These are phyloP conservation scores for Epinephelus fuscoguttatus DNA, from an alignment of 2,113 vertebrate species.

Conservation along the genomic window DNA sequence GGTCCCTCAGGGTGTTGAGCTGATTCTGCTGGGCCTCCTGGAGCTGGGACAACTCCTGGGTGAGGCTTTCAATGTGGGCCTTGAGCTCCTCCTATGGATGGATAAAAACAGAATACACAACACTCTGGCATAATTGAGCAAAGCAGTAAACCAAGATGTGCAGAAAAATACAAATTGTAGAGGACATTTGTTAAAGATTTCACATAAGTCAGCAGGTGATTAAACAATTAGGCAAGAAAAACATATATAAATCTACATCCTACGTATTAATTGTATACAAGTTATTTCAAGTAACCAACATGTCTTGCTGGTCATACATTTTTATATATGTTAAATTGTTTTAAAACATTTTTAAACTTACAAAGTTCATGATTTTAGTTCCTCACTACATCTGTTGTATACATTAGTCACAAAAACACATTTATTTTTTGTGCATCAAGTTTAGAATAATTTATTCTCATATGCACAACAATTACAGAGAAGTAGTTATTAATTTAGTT, in stretches of 20 bases:
- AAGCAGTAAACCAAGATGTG: not conserved
- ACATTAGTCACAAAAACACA: too few relatives aligned
- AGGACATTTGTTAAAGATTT: too few relatives aligned
- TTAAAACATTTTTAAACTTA: not conserved
- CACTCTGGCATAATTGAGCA: not conserved
- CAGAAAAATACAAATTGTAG: not conserved
- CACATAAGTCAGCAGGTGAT: too few relatives aligned
- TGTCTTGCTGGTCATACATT: not conserved
- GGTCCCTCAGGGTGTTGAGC: slow-evolving; percentile 80
- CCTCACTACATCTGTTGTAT: not conserved
- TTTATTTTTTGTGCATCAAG: too few relatives aligned
- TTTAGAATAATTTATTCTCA: too few relatives aligned
- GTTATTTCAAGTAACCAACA: not conserved
- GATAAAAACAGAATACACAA: not conserved
- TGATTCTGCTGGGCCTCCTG: slow-evolving; percentile 83
- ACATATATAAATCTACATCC: too few relatives aligned
- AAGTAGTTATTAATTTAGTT: too few relatives aligned
- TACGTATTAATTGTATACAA: not conserved
- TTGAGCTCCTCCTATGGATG: slow-evolving; percentile 83
- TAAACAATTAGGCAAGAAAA: too few relatives aligned
- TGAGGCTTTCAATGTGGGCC: slow-evolving; percentile 82
- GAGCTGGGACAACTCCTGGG: slow-evolving; percentile 83
- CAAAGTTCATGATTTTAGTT: not conserved
- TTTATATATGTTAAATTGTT: not conserved
- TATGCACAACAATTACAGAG: too few relatives aligned